phyloP scores from a whole-genome alignment of 2,888 invertebrate genomes.

The Clepsis dumicolana region DNA sequence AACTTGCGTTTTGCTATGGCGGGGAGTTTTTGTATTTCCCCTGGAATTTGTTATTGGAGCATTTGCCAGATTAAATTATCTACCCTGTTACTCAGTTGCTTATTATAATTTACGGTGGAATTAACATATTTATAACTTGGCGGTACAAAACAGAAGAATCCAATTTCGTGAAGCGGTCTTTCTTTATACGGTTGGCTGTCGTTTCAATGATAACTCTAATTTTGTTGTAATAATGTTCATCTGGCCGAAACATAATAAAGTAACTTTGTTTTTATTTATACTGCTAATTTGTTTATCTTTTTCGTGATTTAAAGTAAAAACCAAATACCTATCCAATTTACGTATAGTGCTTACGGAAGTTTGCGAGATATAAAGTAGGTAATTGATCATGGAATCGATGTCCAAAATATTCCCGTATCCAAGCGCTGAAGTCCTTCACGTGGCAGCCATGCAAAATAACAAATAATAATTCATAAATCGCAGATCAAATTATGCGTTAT shows the following conservation, averaged over 20 bases:
- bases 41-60: conserved; percentile 48
- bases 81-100: conserved; percentile 33
- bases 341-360: too few species aligned
- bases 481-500: conserved; percentile 32
- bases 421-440: conserved; percentile 1
- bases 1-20: conserved; percentile 62
- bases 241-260: neutral
- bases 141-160: conserved; percentile 27
- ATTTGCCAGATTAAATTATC: conserved; percentile 41
- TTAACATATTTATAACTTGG: conserved; percentile 35
- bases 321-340: too few species aligned
- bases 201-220: neutral
- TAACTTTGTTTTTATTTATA: too few species aligned
- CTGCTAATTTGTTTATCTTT: too few species aligned
- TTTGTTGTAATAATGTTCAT: neutral
- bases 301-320: too few species aligned
- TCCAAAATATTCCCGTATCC: too few species aligned
- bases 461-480: conserved; percentile 1
- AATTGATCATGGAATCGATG: too few species aligned
- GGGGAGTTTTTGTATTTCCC: conserved; percentile 62
- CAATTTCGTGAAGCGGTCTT: conserved; percentile 14
- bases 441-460: neutral
- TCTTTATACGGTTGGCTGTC: neutral
- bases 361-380: too few species aligned
- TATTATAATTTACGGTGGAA: conserved; percentile 37